Conservation (phyloP, 2,888 invertebrate species). For the Tinea semifulvella region DNA sequence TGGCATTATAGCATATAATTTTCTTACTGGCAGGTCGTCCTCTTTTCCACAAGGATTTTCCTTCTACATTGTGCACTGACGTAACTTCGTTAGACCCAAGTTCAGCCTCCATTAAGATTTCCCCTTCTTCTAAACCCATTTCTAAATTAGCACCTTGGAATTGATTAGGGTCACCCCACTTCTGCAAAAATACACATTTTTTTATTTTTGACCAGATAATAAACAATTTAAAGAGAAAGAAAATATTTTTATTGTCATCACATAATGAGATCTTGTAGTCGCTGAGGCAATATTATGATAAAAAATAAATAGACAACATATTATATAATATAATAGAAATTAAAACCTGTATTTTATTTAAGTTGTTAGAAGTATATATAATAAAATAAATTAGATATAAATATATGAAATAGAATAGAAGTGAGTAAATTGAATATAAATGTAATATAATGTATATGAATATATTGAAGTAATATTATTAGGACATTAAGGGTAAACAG, state of each 20-base stretch:
- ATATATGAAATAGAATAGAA: no score
- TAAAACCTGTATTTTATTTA: no score
- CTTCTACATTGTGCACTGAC: constrained; percentile 28
- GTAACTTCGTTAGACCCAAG: constrained; percentile 38
- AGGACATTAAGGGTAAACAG: no score
- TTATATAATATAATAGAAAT: no score
- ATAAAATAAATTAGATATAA: no score
- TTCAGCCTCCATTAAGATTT: constrained; percentile 26
- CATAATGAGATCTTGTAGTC: no score
- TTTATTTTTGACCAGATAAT: neutral
- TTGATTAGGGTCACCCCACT: constrained; percentile 35
- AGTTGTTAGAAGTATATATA: no score
- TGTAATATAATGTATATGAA: no score
- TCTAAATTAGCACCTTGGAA: constrained; percentile 32
- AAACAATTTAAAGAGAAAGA: neutral
- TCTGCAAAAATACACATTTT: constrained; percentile 24
- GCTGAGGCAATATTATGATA: no score
- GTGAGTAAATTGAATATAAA: no score
- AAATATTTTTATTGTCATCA: neutral
- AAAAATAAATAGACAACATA: no score
- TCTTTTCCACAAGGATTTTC: constrained; percentile 37
- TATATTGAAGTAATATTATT: no score
- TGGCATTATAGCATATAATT: neutral
- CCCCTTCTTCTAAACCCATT: constrained; percentile 29
- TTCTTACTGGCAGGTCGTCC: constrained; percentile 37